These are phyloP conservation scores for Epistrophella euchroma DNA, from an alignment of 2,888 invertebrate species.

Conservation along the genomic window DNA sequence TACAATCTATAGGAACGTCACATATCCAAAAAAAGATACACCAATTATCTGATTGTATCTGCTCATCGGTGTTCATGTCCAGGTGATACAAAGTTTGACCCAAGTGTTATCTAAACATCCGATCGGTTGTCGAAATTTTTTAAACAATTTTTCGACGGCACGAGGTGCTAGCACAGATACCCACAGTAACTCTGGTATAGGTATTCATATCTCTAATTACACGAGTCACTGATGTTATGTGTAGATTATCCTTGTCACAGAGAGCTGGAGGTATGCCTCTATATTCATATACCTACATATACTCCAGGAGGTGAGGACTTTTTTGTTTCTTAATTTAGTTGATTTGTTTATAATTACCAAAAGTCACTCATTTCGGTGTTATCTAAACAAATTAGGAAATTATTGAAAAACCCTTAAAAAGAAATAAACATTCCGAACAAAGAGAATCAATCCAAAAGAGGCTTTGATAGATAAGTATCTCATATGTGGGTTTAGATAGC, in stretches of 20 bases:
- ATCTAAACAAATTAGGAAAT: conserved; percentile 62
- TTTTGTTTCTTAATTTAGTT: conserved; percentile 56
- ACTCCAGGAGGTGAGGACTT: conserved; percentile 27
- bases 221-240: conserved; percentile 63
- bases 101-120: conserved; percentile 65
- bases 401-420: conserved; percentile 68
- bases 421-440: conserved; percentile 30
- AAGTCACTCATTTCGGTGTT: conserved; percentile 22
- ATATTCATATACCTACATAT: too few species aligned
- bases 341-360: conserved; percentile 73
- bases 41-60: conserved; percentile 74
- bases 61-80: conserved; percentile 49
- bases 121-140: conserved; percentile 68
- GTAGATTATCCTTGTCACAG: conserved; percentile 51
- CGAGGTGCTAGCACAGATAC: conserved; percentile 50
- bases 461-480: conserved; percentile 52
- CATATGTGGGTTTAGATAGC: not conserved
- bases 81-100: conserved; percentile 57
- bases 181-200: conserved; percentile 38
- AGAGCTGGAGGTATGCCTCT: not conserved
- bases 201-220: conserved; percentile 73
- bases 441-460: conserved; percentile 36
- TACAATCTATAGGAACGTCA: not conserved
- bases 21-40: conserved; percentile 50
- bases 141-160: conserved; percentile 68